phyloP scores from a whole-genome alignment of 37 sponge, comb jelly and placozoan genomes.

The Aphrocallistes beatrix region DNA sequence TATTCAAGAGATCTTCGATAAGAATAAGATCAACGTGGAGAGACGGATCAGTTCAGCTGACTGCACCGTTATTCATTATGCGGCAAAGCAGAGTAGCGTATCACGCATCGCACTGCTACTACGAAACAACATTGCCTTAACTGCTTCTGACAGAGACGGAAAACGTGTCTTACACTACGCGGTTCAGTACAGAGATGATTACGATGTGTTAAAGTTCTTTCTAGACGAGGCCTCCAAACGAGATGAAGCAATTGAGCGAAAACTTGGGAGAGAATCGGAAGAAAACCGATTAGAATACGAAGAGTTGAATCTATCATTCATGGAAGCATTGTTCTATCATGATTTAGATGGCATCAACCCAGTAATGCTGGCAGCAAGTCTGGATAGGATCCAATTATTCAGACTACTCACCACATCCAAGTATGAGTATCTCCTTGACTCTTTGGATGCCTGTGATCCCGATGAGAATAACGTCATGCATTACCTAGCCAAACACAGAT shows the following conservation, averaged over 20 bases:
- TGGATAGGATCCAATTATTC: neutral
- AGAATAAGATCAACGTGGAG: neutral
- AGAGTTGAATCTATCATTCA: neutral
- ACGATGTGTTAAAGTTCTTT: neutral
- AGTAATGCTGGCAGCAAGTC: neutral
- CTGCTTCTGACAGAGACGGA: neutral
- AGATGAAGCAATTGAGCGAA: neutral
- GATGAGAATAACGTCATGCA: slow-evolving; percentile 8
- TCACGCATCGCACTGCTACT: neutral
- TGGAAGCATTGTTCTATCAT: neutral
- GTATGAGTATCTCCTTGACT: neutral
- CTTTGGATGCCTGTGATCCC: neutral
- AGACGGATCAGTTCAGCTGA: slow-evolving; percentile 7
- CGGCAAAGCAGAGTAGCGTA: neutral
- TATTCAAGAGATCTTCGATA: neutral
- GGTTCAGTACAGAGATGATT: neutral
- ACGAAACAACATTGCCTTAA: neutral
- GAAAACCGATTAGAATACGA: too few species aligned
- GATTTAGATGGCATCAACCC: slow-evolving; percentile 1
- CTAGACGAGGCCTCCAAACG: neutral
- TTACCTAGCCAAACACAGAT: neutral
- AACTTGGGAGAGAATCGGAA: too few species aligned
- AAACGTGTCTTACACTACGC: neutral
- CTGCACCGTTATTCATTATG: neutral
- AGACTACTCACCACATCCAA: neutral